Evolutionary conservation across 2,888 invertebrate species (phyloP).

Genomic region (Polydesmus complanatus): DNA sequence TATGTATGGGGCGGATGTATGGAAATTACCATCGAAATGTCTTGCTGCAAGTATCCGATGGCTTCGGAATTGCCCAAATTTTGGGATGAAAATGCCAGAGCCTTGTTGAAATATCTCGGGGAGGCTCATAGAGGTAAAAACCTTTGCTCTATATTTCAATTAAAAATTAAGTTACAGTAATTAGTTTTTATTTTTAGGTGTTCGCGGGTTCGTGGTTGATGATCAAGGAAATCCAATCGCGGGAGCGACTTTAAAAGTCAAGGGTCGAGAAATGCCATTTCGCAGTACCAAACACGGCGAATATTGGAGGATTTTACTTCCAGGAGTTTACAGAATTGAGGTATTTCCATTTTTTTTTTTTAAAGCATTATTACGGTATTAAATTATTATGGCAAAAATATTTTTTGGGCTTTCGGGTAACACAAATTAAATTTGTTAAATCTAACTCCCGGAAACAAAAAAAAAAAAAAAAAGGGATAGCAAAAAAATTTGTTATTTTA

Average conservation of each 20-base stretch:
- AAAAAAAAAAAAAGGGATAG: too few species aligned
- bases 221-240: constrained; percentile 62
- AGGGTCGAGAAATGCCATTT: constrained; percentile 68
- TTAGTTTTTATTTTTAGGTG: constrained; percentile 35
- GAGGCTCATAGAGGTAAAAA: constrained; percentile 58
- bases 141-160: background rate
- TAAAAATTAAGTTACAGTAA: background rate
- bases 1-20: constrained; percentile 86
- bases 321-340: constrained; percentile 53
- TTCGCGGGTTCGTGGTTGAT: constrained; percentile 71
- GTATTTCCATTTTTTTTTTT: too few species aligned
- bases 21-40: constrained; percentile 87
- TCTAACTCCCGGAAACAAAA: too few species aligned
- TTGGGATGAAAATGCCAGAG: constrained; percentile 80
- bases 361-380: too few species aligned
- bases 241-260: constrained; percentile 60
- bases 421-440: too few species aligned
- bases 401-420: too few species aligned
- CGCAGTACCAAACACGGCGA: constrained; percentile 82
- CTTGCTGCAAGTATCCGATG: constrained; percentile 86
- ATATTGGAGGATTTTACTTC: constrained; percentile 81
- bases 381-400: too few species aligned
- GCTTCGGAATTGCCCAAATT: constrained; percentile 61
- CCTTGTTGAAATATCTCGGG: constrained; percentile 65
- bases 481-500: too few species aligned